Evolutionary conservation across 2,888 invertebrate species (phyloP).

Genomic region (Bedellia somnulentella): DNA sequence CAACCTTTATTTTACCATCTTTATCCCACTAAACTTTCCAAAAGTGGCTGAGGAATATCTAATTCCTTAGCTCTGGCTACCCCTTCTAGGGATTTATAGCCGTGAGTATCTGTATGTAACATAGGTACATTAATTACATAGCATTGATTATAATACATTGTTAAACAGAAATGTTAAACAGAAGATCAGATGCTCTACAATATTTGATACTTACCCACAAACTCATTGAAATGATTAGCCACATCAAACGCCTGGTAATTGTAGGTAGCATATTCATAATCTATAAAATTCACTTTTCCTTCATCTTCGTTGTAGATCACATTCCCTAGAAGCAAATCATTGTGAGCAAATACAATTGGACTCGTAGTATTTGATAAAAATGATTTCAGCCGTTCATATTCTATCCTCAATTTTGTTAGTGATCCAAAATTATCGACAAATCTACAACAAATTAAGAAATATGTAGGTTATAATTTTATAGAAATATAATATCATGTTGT

Average conservation of each 20-base stretch:
- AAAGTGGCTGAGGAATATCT: too few species aligned
- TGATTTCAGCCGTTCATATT: slow-evolving; percentile 67
- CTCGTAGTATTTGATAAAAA: slow-evolving; percentile 66
- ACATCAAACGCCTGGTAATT: slow-evolving; percentile 97
- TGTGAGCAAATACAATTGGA: slow-evolving; percentile 93
- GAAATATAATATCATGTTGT: too few species aligned
- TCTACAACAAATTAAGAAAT: slow-evolving; percentile 50
- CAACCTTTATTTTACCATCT: too few species aligned
- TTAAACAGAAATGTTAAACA: too few species aligned
- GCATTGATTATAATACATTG: too few species aligned
- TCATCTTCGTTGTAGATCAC: slow-evolving; percentile 78
- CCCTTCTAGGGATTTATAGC: too few species aligned
- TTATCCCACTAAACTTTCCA: too few species aligned
- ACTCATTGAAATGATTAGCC: slow-evolving; percentile 97
- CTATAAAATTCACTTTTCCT: slow-evolving; percentile 84
- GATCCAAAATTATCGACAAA: slow-evolving; percentile 68
- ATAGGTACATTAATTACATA: too few species aligned
- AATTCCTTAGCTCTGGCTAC: too few species aligned
- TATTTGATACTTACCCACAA: slow-evolving; percentile 77
- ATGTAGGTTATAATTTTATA: too few species aligned
- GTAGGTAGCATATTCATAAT: slow-evolving; percentile 93
- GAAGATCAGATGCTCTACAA: too few species aligned
- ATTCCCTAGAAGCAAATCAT: slow-evolving; percentile 94
- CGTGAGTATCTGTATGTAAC: too few species aligned
- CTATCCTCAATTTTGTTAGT: slow-evolving; percentile 67